A percentile compares a stretch with the other conserved stretches of the same genome.
Evolutionary conservation across 1,140 invertebrate species (phyloP).

Genomic region (Drosophila parabipectinata): DNA sequence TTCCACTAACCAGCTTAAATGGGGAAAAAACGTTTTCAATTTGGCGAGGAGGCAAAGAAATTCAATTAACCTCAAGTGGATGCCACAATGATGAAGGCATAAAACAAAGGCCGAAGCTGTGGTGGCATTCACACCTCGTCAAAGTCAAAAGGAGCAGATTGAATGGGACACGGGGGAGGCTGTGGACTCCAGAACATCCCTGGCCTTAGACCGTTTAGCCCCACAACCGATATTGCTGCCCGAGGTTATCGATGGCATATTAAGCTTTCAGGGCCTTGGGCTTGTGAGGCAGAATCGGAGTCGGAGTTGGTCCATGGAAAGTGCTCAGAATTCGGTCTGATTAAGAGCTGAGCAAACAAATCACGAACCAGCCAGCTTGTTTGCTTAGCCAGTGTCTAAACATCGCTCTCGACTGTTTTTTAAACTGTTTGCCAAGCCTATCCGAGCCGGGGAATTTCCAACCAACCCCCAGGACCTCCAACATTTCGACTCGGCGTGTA

Average conservation of each 20-base stretch:
- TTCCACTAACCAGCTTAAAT: conserved; percentile 72
- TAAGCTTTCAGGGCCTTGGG: conserved; percentile 43
- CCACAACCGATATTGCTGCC: conserved; percentile 14
- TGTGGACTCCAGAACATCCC: conserved; percentile 25
- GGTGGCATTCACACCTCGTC: conserved; percentile 80
- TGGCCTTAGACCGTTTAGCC: conserved; percentile 61
- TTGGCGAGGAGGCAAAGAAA: conserved; percentile 60
- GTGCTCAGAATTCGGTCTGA: conserved; percentile 59
- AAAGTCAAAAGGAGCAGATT: conserved; percentile 46
- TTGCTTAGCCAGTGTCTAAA: conserved; percentile 79
- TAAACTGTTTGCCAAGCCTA: conserved; percentile 72
- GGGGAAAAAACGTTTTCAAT: conserved; percentile 69
- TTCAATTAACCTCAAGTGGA: conserved; percentile 81
- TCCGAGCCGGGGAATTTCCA: neutral
- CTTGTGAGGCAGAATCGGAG: neutral
- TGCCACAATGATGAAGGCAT: conserved; percentile 64
- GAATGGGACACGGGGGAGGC: neutral
- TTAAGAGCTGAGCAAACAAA: conserved; percentile 80
- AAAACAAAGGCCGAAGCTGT: conserved; percentile 65
- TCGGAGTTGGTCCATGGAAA: conserved; percentile 44
- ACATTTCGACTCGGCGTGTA: conserved; percentile 43
- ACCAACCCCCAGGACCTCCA: neutral
- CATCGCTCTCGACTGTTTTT: conserved; percentile 72
- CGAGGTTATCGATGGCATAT: conserved; percentile 58
- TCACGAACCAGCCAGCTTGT: conserved; percentile 55